These are phyloP conservation scores for Gila robusta DNA, from an alignment of 2,797 vertebrate genomes.

Conservation along the genomic window DNA sequence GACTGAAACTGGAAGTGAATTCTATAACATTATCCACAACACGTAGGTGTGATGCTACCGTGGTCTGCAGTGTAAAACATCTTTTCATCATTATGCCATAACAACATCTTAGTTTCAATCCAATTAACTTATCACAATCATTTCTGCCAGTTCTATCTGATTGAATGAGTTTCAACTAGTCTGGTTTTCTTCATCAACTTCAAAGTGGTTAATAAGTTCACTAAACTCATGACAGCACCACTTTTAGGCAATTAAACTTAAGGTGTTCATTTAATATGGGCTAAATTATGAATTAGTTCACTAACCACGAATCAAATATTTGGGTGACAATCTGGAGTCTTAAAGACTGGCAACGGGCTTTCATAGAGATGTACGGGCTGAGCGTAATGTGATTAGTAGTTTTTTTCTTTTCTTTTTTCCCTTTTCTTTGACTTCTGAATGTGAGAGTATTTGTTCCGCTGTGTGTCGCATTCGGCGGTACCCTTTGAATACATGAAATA, in stretches of 20 bases:
- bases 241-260: neutral
- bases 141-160: neutral
- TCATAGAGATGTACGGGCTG: slow-evolving; percentile 23
- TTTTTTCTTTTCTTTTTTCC: slow-evolving; percentile 6
- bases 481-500: slow-evolving; percentile 75
- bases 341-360: slow-evolving; percentile 29
- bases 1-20: slow-evolving; percentile 57
- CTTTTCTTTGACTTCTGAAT: slow-evolving; percentile 57
- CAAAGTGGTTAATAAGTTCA: neutral
- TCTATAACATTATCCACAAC: slow-evolving; percentile 41
- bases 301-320: slow-evolving; percentile 17
- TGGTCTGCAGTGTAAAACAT: slow-evolving; percentile 2
- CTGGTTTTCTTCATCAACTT: slow-evolving; percentile 6
- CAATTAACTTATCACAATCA: slow-evolving; percentile 10
- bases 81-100: slow-evolving; percentile 28
- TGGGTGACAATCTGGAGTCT: slow-evolving; percentile 33
- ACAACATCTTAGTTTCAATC: slow-evolving; percentile 31
- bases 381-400: slow-evolving; percentile 53
- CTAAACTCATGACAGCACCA: neutral
- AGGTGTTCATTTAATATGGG: neutral
- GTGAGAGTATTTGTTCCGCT: slow-evolving; percentile 75
- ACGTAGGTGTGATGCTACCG: slow-evolving; percentile 40
- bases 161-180: slow-evolving; percentile 10
- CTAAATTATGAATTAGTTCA: slow-evolving; percentile 26
- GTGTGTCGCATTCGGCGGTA: slow-evolving; percentile 74